Evolutionary conservation across 2,797 vertebrate species (phyloP), one percentile per base, ranked within the genome.

Genomic region (Melanotaenia maccullochi): DNA sequence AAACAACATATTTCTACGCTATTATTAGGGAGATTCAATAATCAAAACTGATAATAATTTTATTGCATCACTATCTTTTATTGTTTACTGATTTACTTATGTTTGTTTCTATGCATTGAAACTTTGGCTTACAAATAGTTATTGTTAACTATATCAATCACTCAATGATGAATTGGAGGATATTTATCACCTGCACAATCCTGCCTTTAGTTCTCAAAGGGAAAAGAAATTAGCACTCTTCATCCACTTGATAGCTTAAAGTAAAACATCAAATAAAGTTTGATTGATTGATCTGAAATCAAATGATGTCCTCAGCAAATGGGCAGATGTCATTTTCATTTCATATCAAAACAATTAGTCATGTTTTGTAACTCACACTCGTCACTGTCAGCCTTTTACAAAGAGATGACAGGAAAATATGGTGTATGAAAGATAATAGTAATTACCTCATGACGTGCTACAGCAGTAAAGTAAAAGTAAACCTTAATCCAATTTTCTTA

Each of bases 1-100:
- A 86, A 76, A 87, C 67, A 85, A 73, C 75, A 87, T 69, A 81
- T 90, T 86, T 72, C 8, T 12, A 9, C 7, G 42, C 8, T 47
- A 9, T 20, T 1, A 3, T 7, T 44, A 54, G 25, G 30, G 25
- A 22, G 2, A 0, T 40, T 4, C 0, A 40, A 40, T 40, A 16
- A 40, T 40, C 11, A 40, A 40, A 42, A 42, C 40, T 16, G 5
- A 42, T 18, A 18, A 4, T 38, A 12, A 4, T 40, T 55, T 13
- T 28, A n/a, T 51, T 47, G 35, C 40, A 47, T 59, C 1, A 36
- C 9, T 57, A 4, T 0, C 5, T 58, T n/a, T 36, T n/a, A 1
- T 38, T 57, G 22, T 61, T 16, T 32, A 44, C 60, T 25, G 24
- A 22, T 22, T 51, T 12, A 24, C 8, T 20, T 20, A 18, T n/a